phyloP scores from a whole-genome alignment of 2,888 invertebrate species.

The Gasteruption jaculator region DNA sequence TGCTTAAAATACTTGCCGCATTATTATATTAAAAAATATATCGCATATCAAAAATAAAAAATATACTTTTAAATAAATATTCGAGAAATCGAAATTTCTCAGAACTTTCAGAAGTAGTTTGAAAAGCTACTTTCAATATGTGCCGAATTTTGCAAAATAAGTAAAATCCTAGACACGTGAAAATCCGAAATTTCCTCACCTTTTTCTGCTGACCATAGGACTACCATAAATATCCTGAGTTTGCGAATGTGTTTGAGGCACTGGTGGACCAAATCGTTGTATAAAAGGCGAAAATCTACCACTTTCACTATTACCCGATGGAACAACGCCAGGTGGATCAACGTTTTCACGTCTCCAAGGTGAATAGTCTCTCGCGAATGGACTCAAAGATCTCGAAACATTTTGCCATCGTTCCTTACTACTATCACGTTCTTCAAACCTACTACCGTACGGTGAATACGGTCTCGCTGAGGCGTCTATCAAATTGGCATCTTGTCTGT shows the following conservation, averaged over 20 bases:
- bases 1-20: too few species aligned
- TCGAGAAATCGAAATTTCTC: neutral
- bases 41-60: slow-evolving; percentile 5
- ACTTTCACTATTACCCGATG: slow-evolving; percentile 33
- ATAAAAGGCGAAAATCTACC: slow-evolving; percentile 42
- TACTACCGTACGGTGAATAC: slow-evolving; percentile 38
- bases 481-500: slow-evolving; percentile 32
- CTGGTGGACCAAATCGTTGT: slow-evolving; percentile 38
- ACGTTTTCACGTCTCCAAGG: slow-evolving; percentile 50
- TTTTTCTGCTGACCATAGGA: slow-evolving; percentile 47
- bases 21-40: too few species aligned
- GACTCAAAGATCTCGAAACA: slow-evolving; percentile 42
- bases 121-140: neutral
- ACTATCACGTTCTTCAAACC: slow-evolving; percentile 33
- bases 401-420: slow-evolving; percentile 41
- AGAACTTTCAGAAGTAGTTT: neutral
- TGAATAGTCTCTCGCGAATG: slow-evolving; percentile 47
- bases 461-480: slow-evolving; percentile 30
- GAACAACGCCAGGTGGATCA: slow-evolving; percentile 48
- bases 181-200: slow-evolving; percentile 27
- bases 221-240: slow-evolving; percentile 45
- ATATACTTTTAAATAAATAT: neutral
- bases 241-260: slow-evolving; percentile 40
- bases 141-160: slow-evolving; percentile 1
- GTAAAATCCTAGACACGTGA: neutral